These are phyloP conservation scores for Odocoileus hemionus DNA, from an alignment of 2,113 vertebrate genomes.

Conservation along the genomic window DNA sequence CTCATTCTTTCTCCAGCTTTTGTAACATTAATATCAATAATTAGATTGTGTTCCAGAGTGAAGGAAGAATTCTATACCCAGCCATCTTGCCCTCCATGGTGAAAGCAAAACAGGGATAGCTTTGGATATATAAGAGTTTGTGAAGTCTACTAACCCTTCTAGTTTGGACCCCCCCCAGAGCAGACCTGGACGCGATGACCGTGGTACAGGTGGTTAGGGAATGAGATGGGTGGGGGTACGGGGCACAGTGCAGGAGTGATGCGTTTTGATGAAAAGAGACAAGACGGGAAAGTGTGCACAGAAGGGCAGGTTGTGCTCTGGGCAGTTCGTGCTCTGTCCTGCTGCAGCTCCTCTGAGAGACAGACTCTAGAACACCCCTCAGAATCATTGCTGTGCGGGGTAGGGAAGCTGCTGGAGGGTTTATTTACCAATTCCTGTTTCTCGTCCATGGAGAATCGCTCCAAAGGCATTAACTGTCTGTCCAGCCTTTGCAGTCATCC, in stretches of 20 bases:
- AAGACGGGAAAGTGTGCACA: rapidly evolving
- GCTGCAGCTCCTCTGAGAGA: background rate
- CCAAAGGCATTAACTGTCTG: background rate
- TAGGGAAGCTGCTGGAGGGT: background rate
- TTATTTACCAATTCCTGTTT: background rate
- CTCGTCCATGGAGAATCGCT: background rate
- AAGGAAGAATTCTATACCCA: background rate
- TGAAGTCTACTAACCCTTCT: background rate
- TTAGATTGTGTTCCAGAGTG: background rate
- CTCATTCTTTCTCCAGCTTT: background rate
- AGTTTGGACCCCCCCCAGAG: background rate
- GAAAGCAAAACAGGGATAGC: background rate
- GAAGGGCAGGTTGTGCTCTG: background rate
- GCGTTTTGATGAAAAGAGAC: background rate
- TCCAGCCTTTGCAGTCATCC: background rate
- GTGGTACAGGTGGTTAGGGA: background rate
- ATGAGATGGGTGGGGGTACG: background rate
- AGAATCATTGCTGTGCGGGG: background rate
- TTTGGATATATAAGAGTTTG: background rate
- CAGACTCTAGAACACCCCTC: background rate
- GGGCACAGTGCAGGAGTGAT: background rate
- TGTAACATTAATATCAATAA: background rate
- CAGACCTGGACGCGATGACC: background rate
- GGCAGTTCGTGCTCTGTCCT: background rate
- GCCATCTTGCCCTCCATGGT: background rate